Percentiles rank a stretch among this genome's conserved stretches.
Evolutionary conservation across 2,797 vertebrate species (phyloP).

Genomic region (Botia almorhae): DNA sequence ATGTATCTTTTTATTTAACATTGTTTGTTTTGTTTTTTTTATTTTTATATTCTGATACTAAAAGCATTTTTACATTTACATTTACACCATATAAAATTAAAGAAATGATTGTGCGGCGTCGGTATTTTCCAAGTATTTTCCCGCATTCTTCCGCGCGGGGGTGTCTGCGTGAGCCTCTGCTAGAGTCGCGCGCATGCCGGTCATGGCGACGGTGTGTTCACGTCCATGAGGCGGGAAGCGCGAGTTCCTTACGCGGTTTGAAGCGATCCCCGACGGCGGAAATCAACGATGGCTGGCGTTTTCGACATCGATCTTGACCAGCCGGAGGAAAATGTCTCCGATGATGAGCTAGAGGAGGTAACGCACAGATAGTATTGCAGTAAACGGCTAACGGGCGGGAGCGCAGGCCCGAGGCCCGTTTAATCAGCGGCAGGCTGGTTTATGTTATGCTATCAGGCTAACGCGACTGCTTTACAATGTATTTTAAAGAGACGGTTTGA

Average conservation of each 20-base stretch:
- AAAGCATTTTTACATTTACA: neutral
- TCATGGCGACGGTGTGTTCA: slow-evolving; percentile 85
- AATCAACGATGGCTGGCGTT: slow-evolving; percentile 91
- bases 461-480: neutral
- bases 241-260: slow-evolving; percentile 69
- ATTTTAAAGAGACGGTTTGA: neutral
- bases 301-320: slow-evolving; percentile 98
- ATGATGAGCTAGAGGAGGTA: slow-evolving; percentile 95
- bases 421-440: slow-evolving; percentile 4
- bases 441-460: slow-evolving; percentile 51
- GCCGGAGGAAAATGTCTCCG: slow-evolving; percentile 92
- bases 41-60: neutral
- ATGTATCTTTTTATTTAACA: neutral
- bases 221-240: slow-evolving; percentile 92
- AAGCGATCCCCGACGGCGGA: slow-evolving; percentile 70
- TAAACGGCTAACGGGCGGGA: slow-evolving; percentile 3
- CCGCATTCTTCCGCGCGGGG: slow-evolving; percentile 36
- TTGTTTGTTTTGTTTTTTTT: neutral
- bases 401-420: slow-evolving; percentile 37
- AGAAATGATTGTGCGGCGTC: neutral
- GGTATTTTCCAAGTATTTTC: slow-evolving; percentile 21
- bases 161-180: slow-evolving; percentile 12
- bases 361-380: slow-evolving; percentile 36
- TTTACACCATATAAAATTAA: neutral
- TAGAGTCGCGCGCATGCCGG: slow-evolving; percentile 74